phyloP scores from a whole-genome alignment of 2,888 invertebrate species.

The Eupithecia exiguata region DNA sequence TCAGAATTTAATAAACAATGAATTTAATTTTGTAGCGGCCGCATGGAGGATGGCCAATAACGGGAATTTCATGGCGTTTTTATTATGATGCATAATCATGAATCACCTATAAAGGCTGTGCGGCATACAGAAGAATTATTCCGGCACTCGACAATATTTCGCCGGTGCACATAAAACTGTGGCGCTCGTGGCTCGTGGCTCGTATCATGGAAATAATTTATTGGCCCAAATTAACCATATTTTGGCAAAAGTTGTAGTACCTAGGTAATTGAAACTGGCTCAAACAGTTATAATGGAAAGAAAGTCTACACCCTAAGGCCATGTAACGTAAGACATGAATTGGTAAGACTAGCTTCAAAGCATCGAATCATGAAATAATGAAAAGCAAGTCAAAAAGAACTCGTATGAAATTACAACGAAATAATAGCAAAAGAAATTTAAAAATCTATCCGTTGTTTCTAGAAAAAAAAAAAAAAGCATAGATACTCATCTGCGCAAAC shows the following conservation, averaged over 20 bases:
- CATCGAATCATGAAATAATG: neutral
- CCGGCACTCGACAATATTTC: conserved; percentile 60
- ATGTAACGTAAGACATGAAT: neutral
- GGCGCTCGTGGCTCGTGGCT: neutral
- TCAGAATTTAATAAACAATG: conserved; percentile 82
- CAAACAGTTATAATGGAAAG: neutral
- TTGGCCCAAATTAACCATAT: conserved; percentile 3
- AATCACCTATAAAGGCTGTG: conserved; percentile 74
- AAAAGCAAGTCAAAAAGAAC: neutral
- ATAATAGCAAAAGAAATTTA: neutral
- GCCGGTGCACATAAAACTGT: conserved; percentile 16
- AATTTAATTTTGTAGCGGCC: conserved; percentile 77
- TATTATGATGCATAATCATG: conserved; percentile 82
- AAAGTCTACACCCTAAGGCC: neutral
- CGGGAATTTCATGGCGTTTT: conserved; percentile 79
- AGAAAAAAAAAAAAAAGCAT: neutral
- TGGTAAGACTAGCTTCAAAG: neutral
- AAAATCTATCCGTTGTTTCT: neutral
- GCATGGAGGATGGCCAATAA: conserved; percentile 81
- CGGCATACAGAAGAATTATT: conserved; percentile 64
- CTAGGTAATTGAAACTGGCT: neutral
- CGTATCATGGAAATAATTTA: conserved; percentile 5
- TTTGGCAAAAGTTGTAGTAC: neutral
- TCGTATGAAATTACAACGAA: neutral
- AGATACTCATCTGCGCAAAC: conserved; percentile 8